phyloP scores from a whole-genome alignment of 2,888 invertebrate genomes.

The Erpobdella octoculata region DNA sequence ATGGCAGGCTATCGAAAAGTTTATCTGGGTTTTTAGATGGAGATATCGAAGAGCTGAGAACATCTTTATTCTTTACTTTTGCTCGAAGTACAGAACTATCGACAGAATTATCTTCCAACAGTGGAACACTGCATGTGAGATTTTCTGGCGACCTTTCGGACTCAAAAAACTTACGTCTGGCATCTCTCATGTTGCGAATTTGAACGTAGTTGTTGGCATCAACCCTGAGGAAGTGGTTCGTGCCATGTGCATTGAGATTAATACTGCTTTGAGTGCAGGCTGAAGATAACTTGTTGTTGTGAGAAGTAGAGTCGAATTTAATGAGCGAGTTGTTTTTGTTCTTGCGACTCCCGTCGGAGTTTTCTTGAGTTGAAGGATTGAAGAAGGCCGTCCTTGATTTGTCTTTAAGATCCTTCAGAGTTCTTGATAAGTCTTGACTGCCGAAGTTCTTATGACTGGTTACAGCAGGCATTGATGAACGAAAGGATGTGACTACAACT shows the following conservation, averaged over 20 bases:
- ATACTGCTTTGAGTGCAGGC: background rate
- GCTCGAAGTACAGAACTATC: background rate
- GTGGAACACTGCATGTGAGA: background rate
- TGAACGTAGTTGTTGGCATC: background rate
- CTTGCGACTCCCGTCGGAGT: background rate
- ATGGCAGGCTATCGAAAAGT: background rate
- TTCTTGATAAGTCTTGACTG: too few species aligned
- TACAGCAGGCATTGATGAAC: background rate
- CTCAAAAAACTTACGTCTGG: constrained; percentile 7
- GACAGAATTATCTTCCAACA: background rate
- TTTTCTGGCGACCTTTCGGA: background rate
- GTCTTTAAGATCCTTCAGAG: too few species aligned
- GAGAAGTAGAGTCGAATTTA: background rate
- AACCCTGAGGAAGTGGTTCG: too few species aligned
- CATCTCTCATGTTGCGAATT: constrained; percentile 1
- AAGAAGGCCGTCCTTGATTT: too few species aligned
- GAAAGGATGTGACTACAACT: background rate
- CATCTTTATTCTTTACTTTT: too few species aligned
- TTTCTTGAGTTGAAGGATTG: background rate
- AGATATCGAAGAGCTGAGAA: background rate
- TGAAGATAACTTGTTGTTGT: background rate
- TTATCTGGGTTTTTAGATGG: background rate
- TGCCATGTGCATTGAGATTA: background rate
- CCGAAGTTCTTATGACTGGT: background rate
- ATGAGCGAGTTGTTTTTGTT: background rate